Conservation (phyloP, 1,140 invertebrate genomes). For the Papilio polyxenes region DNA sequence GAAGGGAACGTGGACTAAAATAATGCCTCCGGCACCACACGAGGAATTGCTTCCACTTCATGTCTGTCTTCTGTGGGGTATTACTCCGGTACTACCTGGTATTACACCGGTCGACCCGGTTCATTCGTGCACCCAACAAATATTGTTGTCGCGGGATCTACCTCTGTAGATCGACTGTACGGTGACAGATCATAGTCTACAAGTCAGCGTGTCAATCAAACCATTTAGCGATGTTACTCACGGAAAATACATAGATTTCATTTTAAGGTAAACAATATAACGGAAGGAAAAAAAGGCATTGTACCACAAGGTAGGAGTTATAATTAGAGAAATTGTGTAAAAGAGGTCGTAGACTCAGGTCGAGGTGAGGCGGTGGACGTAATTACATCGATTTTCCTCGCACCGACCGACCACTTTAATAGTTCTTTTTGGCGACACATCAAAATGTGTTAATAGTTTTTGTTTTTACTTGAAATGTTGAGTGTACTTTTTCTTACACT, state of each 20-base stretch:
- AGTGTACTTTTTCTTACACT: too few relatives aligned
- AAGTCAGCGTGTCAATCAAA: background rate
- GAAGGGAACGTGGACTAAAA: too few relatives aligned
- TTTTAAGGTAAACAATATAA: background rate
- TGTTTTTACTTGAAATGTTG: background rate
- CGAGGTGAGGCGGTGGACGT: background rate
- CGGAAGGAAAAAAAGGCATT: background rate
- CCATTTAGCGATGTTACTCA: background rate
- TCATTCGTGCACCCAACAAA: too few relatives aligned
- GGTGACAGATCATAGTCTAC: background rate
- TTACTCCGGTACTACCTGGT: too few relatives aligned
- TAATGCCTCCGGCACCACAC: too few relatives aligned
- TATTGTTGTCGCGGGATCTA: too few relatives aligned
- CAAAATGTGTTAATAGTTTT: background rate
- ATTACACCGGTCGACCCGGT: too few relatives aligned
- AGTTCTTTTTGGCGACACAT: background rate
- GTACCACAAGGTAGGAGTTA: background rate
- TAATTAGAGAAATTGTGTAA: conserved; percentile 25
- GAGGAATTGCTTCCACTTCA: too few relatives aligned
- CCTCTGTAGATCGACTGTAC: too few relatives aligned
- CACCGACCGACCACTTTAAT: background rate
- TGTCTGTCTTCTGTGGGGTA: too few relatives aligned
- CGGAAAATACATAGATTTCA: background rate
- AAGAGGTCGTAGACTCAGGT: conserved; percentile 16
- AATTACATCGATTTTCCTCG: conserved; percentile 9